Percentiles rank a stretch among this genome's conserved stretches.
phyloP scores from a whole-genome alignment of 2,888 invertebrate species.

The Epinotia bilunana region DNA sequence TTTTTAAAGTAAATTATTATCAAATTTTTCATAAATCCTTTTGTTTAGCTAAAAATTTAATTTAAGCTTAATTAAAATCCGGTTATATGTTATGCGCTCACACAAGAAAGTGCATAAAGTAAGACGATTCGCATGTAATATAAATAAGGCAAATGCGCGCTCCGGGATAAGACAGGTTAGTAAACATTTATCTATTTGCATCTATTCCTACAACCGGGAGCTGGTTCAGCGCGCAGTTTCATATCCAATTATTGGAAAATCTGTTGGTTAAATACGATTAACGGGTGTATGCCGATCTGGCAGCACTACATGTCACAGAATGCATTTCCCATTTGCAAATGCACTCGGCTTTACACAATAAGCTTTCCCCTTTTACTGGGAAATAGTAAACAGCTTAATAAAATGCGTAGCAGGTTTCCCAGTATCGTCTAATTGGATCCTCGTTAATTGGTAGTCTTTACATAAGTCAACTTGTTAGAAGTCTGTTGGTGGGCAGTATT shows the following conservation, averaged over 20 bases:
- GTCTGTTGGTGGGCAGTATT: conserved; percentile 12
- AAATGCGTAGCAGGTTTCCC: conserved; percentile 23
- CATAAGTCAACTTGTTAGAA: conserved; percentile 26
- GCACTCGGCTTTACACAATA: conserved; percentile 10
- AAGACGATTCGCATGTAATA: not conserved
- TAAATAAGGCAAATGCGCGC: not conserved
- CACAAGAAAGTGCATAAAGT: too few relatives aligned
- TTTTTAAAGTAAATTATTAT: too few relatives aligned
- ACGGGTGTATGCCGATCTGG: conserved; percentile 39
- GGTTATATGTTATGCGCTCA: too few relatives aligned
- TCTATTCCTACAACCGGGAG: not conserved
- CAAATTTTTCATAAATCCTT: too few relatives aligned
- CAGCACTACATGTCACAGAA: conserved; percentile 38
- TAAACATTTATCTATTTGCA: not conserved
- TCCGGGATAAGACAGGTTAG: not conserved
- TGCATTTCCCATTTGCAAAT: conserved; percentile 34
- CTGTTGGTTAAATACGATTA: conserved; percentile 54
- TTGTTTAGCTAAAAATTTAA: too few relatives aligned
- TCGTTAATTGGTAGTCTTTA: conserved; percentile 27
- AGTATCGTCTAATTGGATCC: conserved; percentile 36
- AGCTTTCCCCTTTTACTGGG: conserved; percentile 18
- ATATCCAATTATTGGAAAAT: conserved; percentile 67
- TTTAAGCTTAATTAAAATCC: too few relatives aligned
- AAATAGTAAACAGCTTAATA: conserved; percentile 34
- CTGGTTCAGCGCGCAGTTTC: conserved; percentile 51